Evolutionary conservation across 2,888 invertebrate genomes (phyloP), one percentile per base, ranked within the genome.

Genomic region (Hanleya hanleyi): DNA sequence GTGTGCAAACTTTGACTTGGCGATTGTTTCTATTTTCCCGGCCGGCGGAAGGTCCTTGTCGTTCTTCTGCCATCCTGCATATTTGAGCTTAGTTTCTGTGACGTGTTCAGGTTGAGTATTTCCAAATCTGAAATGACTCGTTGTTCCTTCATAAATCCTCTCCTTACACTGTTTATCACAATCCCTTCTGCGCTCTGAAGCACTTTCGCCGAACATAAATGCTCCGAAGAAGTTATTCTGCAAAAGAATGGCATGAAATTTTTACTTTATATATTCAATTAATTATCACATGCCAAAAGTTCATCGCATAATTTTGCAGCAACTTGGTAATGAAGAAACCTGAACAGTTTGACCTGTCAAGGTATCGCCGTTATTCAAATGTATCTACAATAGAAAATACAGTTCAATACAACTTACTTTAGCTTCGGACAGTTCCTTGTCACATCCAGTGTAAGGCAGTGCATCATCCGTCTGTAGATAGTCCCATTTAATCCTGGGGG

Each of bases 211-310:
- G 5, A 75, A 73, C 62, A 79, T 79, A 33, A 81, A 73, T 22
- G 82, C 73, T 6, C 84, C 84, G 5, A 78, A 72, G 71, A 80
- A 86, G 67, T 84, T 85, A 71, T 84, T 82, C 85, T 86, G 81
- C 47, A 73, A 69, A 18, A 35, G 38, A 38, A 29, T n/a, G n/a
- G n/a, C n/a, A n/a, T n/a, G n/a, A n/a, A n/a, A n/a, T n/a, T n/a
- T n/a, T n/a, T n/a, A n/a, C n/a, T n/a, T n/a, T n/a, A n/a, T n/a
- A n/a, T n/a, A n/a, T n/a, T n/a, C n/a, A n/a, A n/a, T n/a, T n/a
- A n/a, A n/a, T n/a, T n/a, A n/a, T n/a, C n/a, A n/a, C n/a, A n/a
- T n/a, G n/a, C n/a, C n/a, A n/a, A n/a, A n/a, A n/a, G n/a, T n/a
- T n/a, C n/a, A n/a, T n/a, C n/a, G n/a, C n/a, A n/a, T n/a, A n/a